Conservation (phyloP, 2,888 invertebrate genomes). For the Matsumyia berberina region DNA sequence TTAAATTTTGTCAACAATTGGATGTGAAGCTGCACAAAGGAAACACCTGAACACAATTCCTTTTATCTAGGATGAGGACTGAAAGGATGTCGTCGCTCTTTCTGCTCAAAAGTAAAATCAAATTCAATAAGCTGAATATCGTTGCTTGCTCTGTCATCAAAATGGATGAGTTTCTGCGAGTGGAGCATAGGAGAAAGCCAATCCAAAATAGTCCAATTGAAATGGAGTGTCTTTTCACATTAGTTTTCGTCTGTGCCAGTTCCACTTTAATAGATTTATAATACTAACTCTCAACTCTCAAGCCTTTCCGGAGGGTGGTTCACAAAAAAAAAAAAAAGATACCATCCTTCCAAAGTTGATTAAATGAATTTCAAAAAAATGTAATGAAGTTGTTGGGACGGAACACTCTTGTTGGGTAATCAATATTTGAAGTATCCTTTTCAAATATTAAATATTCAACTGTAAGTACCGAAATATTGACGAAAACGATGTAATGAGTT, state of each 20-base stretch:
- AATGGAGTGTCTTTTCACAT: too few species aligned
- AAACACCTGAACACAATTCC: not conserved
- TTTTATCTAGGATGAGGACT: not conserved
- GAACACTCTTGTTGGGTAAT: not conserved
- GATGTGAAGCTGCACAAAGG: not conserved
- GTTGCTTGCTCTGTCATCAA: not conserved
- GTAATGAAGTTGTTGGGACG: not conserved
- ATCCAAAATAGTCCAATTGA: too few species aligned
- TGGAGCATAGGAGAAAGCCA: too few species aligned
- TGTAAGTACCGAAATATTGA: constrained; percentile 4
- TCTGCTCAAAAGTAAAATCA: not conserved
- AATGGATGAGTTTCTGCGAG: too few species aligned
- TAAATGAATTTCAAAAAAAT: not conserved
- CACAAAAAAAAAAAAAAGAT: too few species aligned
- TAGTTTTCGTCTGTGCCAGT: too few species aligned
- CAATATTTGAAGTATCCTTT: not conserved
- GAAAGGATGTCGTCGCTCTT: not conserved
- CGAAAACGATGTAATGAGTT: constrained; percentile 15
- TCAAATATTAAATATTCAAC: not conserved
- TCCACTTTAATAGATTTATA: too few species aligned
- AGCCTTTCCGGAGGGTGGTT: too few species aligned
- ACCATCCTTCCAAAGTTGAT: too few species aligned
- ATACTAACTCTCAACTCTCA: too few species aligned
- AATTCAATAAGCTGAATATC: not conserved
- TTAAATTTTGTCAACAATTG: not conserved